phyloP scores from a whole-genome alignment of 2,797 vertebrate genomes.

The Octomys mimax region DNA sequence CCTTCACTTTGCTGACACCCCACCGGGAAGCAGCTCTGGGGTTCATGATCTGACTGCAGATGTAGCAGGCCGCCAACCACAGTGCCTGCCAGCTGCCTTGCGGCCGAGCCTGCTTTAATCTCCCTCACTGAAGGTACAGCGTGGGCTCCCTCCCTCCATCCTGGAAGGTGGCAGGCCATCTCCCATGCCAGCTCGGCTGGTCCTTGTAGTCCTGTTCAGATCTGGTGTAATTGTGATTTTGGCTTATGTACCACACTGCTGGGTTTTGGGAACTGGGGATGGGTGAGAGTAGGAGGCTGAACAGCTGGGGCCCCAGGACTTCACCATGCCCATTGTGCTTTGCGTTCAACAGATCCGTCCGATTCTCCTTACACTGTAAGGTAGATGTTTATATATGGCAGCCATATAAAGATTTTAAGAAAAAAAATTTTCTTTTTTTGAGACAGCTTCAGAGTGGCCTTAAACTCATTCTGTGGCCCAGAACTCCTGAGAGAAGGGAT shows the following conservation, averaged over 20 bases:
- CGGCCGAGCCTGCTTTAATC: not conserved
- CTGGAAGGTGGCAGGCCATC: not conserved
- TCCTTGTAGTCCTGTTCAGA: not conserved
- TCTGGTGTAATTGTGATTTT: not conserved
- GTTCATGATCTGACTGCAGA: not conserved
- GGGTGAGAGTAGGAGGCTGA: not conserved
- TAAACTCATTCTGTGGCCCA: not conserved
- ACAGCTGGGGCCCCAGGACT: not conserved
- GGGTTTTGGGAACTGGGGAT: not conserved
- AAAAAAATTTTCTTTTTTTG: not conserved
- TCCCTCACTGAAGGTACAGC: not conserved
- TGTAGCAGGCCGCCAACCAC: not conserved
- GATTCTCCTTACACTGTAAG: not conserved
- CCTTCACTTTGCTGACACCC: not conserved
- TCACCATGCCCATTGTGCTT: not conserved
- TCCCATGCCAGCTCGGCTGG: not conserved
- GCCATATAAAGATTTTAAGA: not conserved
- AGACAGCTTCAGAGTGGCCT: not conserved
- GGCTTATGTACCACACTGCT: rapidly evolving
- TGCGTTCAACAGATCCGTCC: not conserved
- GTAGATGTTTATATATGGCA: not conserved
- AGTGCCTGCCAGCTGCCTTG: not conserved
- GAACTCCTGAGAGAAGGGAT: not conserved
- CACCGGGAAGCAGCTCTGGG: not conserved
- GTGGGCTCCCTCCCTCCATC: not conserved